Base-by-base conservation (phyloP, 2,797 vertebrate species). In the Pygocentrus nattereri region DNA sequence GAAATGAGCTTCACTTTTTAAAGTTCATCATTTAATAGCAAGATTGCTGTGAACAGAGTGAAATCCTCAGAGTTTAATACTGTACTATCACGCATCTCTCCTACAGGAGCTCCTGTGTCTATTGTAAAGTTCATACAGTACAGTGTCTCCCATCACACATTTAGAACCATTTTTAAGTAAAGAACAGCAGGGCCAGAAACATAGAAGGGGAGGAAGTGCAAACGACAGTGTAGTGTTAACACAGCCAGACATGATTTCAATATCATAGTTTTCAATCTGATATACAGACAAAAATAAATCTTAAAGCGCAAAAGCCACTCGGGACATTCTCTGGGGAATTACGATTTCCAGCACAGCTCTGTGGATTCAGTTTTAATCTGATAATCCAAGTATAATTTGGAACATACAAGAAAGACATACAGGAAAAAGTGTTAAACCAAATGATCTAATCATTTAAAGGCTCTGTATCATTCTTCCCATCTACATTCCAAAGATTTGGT, bases 21-120 rank as follows among this genome's bases (percentile, higher is more conserved):
- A 59, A 69, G 27, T 78, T 73, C 52, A 74, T 78, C 74, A 83
- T 82, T 82, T 82, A 82, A 82, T 82, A 59, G 58, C 44, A 30
- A 75, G 31, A 25, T 59, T 38, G 64, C 52, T 47, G 41, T 15
- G n/a, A 62, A 73, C 67, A 82, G 56, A 44, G 50, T 38, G 62
- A 78, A 68, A 68, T 74, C 52, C 61, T 68, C 67, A 67, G 31
- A 65, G 50, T 56, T 44, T 18, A 68, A 73, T 78, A 61, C 69
- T 74, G 52, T 49, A 78, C 59, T 68, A 68, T 52, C 69, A 56
- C 44, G 69, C 21, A 15, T 23, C 3, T 52, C 30, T 16, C 6
- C 41, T 34, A 59, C 23, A 31, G 27, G 15, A 73, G 25, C 49
- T 54, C 34, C 4, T 12, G 5, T 11, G 1, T 49, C 74, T 31